These are phyloP conservation scores for Pseudolaguvia tuberculata DNA, from an alignment of 2,113 vertebrate genomes.

Conservation along the genomic window DNA sequence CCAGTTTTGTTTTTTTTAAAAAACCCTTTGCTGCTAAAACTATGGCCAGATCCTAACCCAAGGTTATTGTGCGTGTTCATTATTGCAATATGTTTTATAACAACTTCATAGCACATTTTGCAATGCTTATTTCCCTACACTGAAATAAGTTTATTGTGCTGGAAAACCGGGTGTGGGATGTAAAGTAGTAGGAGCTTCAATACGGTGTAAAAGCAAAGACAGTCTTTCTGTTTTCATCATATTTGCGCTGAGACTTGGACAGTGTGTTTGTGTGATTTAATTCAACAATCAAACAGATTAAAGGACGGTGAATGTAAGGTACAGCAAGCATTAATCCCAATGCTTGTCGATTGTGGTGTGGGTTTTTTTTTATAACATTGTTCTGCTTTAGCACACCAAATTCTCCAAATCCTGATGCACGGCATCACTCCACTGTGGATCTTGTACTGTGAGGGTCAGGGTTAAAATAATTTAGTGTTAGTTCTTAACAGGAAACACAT, in stretches of 20 bases:
- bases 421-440: not conserved
- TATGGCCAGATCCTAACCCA: not conserved
- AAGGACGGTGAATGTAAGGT: slow-evolving; percentile 44
- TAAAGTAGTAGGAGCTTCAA: not conserved
- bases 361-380: no score
- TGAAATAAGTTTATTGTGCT: not conserved
- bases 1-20: not conserved
- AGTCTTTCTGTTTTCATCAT: not conserved
- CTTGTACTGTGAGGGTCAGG: not conserved
- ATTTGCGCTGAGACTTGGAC: not conserved
- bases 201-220: not conserved
- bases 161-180: not conserved
- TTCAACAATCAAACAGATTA: no score
- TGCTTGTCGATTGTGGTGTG: not conserved
- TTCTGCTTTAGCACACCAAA: not conserved
- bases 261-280: not conserved
- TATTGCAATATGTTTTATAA: slow-evolving; percentile 2
- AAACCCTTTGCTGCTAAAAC: not conserved
- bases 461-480: not conserved
- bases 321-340: slow-evolving; percentile 1
- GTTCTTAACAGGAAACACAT: not conserved
- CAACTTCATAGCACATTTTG: not conserved
- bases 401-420: no score
- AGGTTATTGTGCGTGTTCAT: not conserved
- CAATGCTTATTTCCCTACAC: not conserved